Evolutionary conservation across 2,888 invertebrate genomes (phyloP), one percentile per base, ranked within the genome.

Genomic region (Agonum fuliginosum): DNA sequence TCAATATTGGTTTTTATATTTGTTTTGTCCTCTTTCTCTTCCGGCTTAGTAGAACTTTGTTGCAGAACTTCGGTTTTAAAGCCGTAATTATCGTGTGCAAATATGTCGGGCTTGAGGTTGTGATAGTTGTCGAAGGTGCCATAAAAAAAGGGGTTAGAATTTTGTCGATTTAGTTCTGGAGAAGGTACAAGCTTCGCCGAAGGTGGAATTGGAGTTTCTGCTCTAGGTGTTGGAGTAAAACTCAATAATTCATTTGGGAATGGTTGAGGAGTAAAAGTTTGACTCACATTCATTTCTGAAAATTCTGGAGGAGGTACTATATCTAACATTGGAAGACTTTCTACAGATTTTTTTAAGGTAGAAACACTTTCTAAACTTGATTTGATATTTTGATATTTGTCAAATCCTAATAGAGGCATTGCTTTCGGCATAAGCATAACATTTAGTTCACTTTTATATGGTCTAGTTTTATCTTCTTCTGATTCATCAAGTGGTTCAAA

Each of bases 381-480:
- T 80, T 84, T 83, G 19, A 87, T 82, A 54, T 85, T 83, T 75
- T 83, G 83, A 81, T 87, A 87, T 81, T 87, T 87, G 62, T 87
- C 87, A 54, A 87, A 84, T 19, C 86, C 87, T 1, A 87, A 83
- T 19, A 87, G 79, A 0, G 87, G 86, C 87, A 87, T 87, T 3
- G 87, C 86, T 69, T 86, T 85, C 0, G 87, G 87, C 85, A 87
- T 86, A 70, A 87, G 79, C 1, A 87, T 86, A 5, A 87, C 87
- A 75, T 84, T 87, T 24, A 87, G 79, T 81, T 87, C 87, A 79
- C 86, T 87, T 79, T 86, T 87, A 80, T 84, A 87, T 0, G 86
- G 84, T 72, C 83, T 84, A 12, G 78, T 69, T 34, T 79, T 78
- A 5, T 17, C 8, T 10, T 69, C 69, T 8, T 37, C 37, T 41